Evolutionary conservation across 1,140 invertebrate genomes (phyloP).

Genomic region (Pseudomyrmex pallidus): DNA sequence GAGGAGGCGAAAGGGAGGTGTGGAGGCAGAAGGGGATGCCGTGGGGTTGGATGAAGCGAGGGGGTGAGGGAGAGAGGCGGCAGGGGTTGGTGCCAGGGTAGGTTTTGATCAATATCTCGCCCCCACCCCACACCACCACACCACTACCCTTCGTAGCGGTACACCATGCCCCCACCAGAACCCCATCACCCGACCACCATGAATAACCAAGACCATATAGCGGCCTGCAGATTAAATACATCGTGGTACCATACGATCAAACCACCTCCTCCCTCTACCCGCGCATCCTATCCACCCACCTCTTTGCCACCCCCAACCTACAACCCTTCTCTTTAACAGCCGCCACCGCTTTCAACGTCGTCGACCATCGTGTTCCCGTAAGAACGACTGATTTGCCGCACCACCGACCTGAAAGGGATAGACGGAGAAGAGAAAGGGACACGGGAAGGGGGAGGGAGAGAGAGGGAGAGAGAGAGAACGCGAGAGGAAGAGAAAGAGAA

Average conservation of each 20-base stretch:
- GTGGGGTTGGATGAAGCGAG: conserved; percentile 64
- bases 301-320: conserved; percentile 25
- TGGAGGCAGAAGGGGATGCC: conserved; percentile 64
- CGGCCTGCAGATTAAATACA: conserved; percentile 82
- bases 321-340: conserved; percentile 73
- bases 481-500: not conserved
- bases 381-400: conserved; percentile 75
- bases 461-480: conserved; percentile 20
- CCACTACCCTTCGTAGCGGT: conserved; percentile 78
- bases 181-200: conserved; percentile 82
- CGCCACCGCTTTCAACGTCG: conserved; percentile 73
- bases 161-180: conserved; percentile 80
- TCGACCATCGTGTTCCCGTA: conserved; percentile 73
- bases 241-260: conserved; percentile 77
- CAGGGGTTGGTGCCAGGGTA: conserved; percentile 83
- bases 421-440: conserved; percentile 34
- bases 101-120: conserved; percentile 86
- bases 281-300: conserved; percentile 43
- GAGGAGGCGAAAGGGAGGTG: conserved; percentile 63
- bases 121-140: conserved; percentile 79
- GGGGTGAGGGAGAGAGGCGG: conserved; percentile 62
- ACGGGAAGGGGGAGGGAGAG: conserved; percentile 16
- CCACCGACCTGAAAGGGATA: conserved; percentile 71
- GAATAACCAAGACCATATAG: conserved; percentile 84
- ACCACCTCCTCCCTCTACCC: conserved; percentile 62